Evolutionary conservation across 2,797 vertebrate genomes (phyloP).

Genomic region (Tarsius wallacei): DNA sequence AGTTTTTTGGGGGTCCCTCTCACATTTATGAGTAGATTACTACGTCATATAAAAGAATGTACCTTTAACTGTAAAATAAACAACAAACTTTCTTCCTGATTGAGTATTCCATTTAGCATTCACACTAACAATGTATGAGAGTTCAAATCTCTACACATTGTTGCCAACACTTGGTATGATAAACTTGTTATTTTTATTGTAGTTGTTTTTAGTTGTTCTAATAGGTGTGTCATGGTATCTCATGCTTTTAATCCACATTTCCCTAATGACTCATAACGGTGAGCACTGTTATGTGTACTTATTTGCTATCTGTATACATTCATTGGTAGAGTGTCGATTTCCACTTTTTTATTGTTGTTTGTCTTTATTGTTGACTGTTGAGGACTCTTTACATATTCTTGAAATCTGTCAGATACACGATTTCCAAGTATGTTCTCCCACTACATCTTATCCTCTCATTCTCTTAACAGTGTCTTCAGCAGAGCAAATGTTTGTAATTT

Average conservation of each 20-base stretch:
- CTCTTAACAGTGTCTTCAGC: not conserved
- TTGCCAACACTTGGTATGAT: not conserved
- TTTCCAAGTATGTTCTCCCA: slow-evolving; percentile 48
- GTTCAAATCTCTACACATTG: not conserved
- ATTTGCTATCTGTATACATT: not conserved
- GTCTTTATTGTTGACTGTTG: not conserved
- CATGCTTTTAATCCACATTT: slow-evolving; percentile 33
- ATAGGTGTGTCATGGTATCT: not conserved
- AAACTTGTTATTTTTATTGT: not conserved
- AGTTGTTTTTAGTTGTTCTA: not conserved
- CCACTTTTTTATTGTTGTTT: not conserved
- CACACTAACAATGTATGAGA: not conserved
- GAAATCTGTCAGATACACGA: not conserved
- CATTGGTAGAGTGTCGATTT: not conserved
- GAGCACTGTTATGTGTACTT: not conserved
- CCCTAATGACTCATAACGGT: not conserved
- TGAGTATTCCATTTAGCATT: not conserved
- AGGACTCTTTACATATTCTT: not conserved
- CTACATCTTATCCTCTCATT: not conserved
- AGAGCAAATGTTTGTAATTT: not conserved
- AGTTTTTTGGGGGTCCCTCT: too few relatives aligned
- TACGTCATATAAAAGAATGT: not conserved
- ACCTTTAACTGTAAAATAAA: slow-evolving; percentile 12
- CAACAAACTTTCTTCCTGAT: not conserved
- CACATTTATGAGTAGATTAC: not conserved